Conservation (phyloP, 2,797 vertebrate species). For the Lagodon rhomboides region DNA sequence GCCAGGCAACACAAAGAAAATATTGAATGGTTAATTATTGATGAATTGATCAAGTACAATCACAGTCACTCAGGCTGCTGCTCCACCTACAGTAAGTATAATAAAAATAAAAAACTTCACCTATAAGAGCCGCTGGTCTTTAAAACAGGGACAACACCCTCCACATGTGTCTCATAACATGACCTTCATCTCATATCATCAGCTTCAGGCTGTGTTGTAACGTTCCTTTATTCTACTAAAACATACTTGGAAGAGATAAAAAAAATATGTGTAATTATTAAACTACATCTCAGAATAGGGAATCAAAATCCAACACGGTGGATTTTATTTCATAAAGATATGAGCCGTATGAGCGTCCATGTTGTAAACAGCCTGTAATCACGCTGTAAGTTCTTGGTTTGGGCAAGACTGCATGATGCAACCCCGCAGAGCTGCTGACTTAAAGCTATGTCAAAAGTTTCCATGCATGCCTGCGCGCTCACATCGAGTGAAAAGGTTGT, state of each 20-base stretch:
- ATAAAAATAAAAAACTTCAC: neutral
- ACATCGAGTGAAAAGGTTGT: constrained; percentile 4
- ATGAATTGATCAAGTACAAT: neutral
- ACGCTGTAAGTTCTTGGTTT: constrained; percentile 23
- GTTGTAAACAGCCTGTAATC: constrained; percentile 27
- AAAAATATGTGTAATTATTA: neutral
- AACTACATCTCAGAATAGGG: neutral
- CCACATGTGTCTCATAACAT: constrained; percentile 5
- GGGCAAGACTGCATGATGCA: constrained; percentile 63
- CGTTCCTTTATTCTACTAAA: neutral
- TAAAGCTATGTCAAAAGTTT: constrained; percentile 37
- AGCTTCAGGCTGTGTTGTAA: neutral
- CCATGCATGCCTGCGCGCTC: constrained; percentile 27
- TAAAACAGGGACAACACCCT: neutral
- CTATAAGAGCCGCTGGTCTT: neutral
- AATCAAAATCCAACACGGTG: neutral
- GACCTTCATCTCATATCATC: neutral
- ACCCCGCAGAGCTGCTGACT: constrained; percentile 56
- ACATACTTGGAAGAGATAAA: neutral
- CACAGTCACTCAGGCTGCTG: neutral
- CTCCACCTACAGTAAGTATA: neutral
- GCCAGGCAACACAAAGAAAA: neutral
- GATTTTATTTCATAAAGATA: neutral
- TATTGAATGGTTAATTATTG: neutral
- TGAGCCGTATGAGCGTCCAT: neutral